Evolutionary conservation across 2,888 invertebrate genomes (phyloP), one percentile per base, ranked within the genome.

Genomic region (Luperina nickerlii): DNA sequence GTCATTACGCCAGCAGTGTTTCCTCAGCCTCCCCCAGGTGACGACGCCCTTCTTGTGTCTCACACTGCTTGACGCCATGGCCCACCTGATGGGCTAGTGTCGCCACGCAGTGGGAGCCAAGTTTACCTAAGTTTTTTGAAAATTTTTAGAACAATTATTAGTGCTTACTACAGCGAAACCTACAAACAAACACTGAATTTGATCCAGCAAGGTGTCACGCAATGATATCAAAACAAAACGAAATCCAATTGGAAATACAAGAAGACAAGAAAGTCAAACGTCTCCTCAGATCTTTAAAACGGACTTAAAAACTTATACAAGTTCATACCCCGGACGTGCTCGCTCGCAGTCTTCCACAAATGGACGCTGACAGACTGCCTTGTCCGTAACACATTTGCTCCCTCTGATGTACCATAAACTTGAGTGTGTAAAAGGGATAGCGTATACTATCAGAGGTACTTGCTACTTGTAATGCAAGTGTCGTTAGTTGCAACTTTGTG

Each of bases 351-450:
- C 88, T 85, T 89, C 91, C 93, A 90, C 91, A 93, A 93, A 93
- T 91, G 92, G 90, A 89, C 86, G 84, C 84, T 87, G 90, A 91
- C 90, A 90, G 90, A 90, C 90, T 92, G 92, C 91, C 91, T 91
- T 88, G 79, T 87, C 74, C 27, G 82, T 73, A 84, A 85, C 74
- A 81, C 76, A 79, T 79, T 81, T 24, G 84, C 85, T 74, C 85
- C 51, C 70, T 87, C 82, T 71, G 32, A 62, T 74, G 7, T 69
- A 71, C 45, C 6, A 51, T 66, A 27, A 62, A 45, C 38, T 62
- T 32, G 11, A 51, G 24, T 65, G 78, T 63, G 71, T 7, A 83
- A 84, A 70, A 73, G 71, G 42, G 76, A 85, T 70, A 75, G 68
- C 32, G 15, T 0, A 70, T 6, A 75, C 73, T 73, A 81, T 60